A percentile compares a stretch with the other conserved stretches of the same genome.
Conservation (phyloP, 2,797 vertebrate genomes). For the Lindbergichthys nudifrons region DNA sequence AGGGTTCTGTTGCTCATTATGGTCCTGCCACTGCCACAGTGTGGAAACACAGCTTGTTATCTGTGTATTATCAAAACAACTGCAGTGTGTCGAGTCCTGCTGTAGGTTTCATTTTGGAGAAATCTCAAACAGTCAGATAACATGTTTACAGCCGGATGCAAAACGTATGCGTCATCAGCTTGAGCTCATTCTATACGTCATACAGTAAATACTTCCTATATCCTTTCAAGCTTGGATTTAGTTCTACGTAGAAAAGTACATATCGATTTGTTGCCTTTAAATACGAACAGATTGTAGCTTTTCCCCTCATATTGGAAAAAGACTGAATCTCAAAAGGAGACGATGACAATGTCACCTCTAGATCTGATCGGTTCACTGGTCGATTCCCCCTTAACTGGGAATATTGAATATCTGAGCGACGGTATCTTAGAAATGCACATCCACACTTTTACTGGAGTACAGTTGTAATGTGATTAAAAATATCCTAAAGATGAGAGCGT, state of each 20-base stretch:
- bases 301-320: constrained; percentile 17
- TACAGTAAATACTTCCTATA: neutral
- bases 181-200: constrained; percentile 11
- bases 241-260: constrained; percentile 12
- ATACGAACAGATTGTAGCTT: constrained; percentile 3
- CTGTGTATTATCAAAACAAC: constrained; percentile 12
- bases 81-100: neutral
- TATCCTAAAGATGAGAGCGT: neutral
- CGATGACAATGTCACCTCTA: constrained; percentile 41
- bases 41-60: constrained; percentile 22
- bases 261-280: constrained; percentile 15
- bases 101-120: constrained; percentile 7
- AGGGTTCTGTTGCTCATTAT: constrained; percentile 39
- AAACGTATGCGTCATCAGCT: constrained; percentile 22
- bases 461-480: neutral
- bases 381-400: constrained; percentile 18
- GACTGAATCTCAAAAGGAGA: constrained; percentile 45
- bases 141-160: constrained; percentile 18
- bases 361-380: constrained; percentile 35
- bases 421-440: neutral
- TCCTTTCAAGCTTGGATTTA: constrained; percentile 18
- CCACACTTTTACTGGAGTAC: neutral
- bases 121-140: constrained; percentile 12
- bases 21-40: neutral
- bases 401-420: constrained; percentile 12